Base-by-base conservation (phyloP, 2,888 invertebrate species). In the Galerucella pusilla region DNA sequence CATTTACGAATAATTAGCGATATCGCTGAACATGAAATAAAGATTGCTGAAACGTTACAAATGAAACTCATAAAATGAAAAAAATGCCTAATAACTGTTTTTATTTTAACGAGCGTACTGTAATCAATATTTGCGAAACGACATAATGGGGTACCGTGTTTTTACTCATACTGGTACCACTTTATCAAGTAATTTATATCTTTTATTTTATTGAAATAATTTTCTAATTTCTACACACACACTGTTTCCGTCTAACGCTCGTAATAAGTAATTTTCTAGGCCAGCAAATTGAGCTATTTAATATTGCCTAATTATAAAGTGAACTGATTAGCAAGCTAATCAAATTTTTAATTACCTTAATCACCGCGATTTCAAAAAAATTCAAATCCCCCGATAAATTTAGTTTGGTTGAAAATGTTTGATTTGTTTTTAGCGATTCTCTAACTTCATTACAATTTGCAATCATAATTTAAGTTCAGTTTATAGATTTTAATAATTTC, bases 181-280 rank as follows among this genome's bases (percentile, higher is more conserved):
- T 42, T 65, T 65, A 65, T 65, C 64, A 11, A 45, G 45, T 65
- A 46, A 57, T 16, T 57, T 16, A 65, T 65, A 46, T 46, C 46
- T 65, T 57, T 49, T 2, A 65, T 45, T 63, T 74, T 66, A 74
- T 69, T 59, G 46, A 16, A 57, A 20, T 69, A 69, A 59, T 69
- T 69, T 70, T 70, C 59, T 69, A 65, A 57, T 74, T 74, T 70
- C 57, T 42, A 42, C 35, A 42, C 35, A 42, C 7, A 42, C n/a
- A 46, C 46, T n/a, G 20, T 65, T 65, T 65, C 46, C 64, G 46
- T 16, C 64, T 16, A 46, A 45, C 64, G 64, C 35, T n/a, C 64
- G 28, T 28, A 28, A 65, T 45, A 20, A 45, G 14, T 57, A 45
- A 16, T 46, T 46, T 65, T 65, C 64, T 65, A 65, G 64, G 64